These are phyloP conservation scores for Hycleus phaleratus DNA, from an alignment of 1,140 invertebrate genomes.

Conservation along the genomic window DNA sequence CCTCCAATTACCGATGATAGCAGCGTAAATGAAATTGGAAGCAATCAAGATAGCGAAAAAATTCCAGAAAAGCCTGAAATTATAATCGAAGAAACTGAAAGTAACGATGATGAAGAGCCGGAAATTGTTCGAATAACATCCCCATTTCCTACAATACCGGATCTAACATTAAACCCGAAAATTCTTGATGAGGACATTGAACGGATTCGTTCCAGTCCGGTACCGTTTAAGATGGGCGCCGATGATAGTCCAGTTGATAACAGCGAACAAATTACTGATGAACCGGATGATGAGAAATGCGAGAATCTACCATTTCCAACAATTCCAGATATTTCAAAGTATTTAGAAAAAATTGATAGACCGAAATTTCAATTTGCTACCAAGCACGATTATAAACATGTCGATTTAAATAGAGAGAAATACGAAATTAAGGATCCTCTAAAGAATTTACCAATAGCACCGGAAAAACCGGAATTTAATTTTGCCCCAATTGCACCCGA, in stretches of 20 bases:
- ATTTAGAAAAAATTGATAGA: constrained; percentile 13
- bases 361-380: constrained; percentile 19
- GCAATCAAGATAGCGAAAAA: constrained; percentile 5
- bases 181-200: constrained; percentile 32
- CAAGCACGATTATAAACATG: constrained; percentile 17
- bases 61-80: constrained; percentile 30
- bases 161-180: constrained; percentile 34
- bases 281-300: neutral
- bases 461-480: constrained; percentile 31
- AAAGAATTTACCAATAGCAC: constrained; percentile 8
- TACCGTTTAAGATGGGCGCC: constrained; percentile 22
- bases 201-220: constrained; percentile 27
- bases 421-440: constrained; percentile 24
- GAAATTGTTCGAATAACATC: constrained; percentile 20
- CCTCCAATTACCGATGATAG: constrained; percentile 14
- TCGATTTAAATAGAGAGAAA: constrained; percentile 22
- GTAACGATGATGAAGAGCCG: constrained; percentile 19
- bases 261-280: constrained; percentile 1
- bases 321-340: constrained; percentile 29
- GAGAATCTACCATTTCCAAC: constrained; percentile 17
- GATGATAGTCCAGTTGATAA: neutral
- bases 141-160: constrained; percentile 31
- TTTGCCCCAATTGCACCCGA: constrained; percentile 25
- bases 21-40: constrained; percentile 14
- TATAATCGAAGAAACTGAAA: constrained; percentile 18